Percentiles rank a stretch among this genome's conserved stretches.
Conservation (phyloP, 2,888 invertebrate genomes). For the Trilocha varians region DNA sequence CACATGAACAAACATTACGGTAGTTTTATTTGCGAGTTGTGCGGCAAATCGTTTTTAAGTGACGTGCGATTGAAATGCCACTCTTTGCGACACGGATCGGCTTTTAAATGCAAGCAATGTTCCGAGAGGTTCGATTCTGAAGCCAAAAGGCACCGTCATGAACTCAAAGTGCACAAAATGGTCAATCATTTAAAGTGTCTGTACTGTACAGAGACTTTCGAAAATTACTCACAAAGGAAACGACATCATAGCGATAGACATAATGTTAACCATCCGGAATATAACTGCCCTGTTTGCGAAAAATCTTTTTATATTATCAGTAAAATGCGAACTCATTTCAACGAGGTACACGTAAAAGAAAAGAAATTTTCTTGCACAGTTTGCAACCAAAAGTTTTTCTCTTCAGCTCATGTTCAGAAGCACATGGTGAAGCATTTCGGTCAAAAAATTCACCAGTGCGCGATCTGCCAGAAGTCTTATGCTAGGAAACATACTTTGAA, state of each 20-base stretch:
- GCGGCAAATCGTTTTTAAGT: slow-evolving; percentile 55
- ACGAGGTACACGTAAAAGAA: slow-evolving; percentile 58
- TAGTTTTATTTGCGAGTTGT: slow-evolving; percentile 49
- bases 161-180: slow-evolving; percentile 35
- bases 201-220: slow-evolving; percentile 43
- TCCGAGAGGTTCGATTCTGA: slow-evolving; percentile 40
- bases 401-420: slow-evolving; percentile 59
- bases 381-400: slow-evolving; percentile 67
- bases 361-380: slow-evolving; percentile 57
- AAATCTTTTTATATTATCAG: slow-evolving; percentile 48
- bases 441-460: slow-evolving; percentile 56
- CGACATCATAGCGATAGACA: slow-evolving; percentile 38
- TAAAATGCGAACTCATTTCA: slow-evolving; percentile 45
- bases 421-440: slow-evolving; percentile 69
- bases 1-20: slow-evolving; percentile 62
- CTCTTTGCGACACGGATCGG: slow-evolving; percentile 34
- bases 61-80: slow-evolving; percentile 50
- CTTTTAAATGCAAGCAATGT: slow-evolving; percentile 43
- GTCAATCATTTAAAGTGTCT: slow-evolving; percentile 39
- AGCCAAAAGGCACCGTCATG: slow-evolving; percentile 39
- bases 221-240: slow-evolving; percentile 41
- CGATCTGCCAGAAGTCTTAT: slow-evolving; percentile 63
- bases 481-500: slow-evolving; percentile 49
- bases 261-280: slow-evolving; percentile 32
- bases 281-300: slow-evolving; percentile 42